A percentile compares a stretch with the other conserved stretches of the same genome.
Conservation (phyloP, 2,797 vertebrate genomes). For the Cryptoprocta ferox region DNA sequence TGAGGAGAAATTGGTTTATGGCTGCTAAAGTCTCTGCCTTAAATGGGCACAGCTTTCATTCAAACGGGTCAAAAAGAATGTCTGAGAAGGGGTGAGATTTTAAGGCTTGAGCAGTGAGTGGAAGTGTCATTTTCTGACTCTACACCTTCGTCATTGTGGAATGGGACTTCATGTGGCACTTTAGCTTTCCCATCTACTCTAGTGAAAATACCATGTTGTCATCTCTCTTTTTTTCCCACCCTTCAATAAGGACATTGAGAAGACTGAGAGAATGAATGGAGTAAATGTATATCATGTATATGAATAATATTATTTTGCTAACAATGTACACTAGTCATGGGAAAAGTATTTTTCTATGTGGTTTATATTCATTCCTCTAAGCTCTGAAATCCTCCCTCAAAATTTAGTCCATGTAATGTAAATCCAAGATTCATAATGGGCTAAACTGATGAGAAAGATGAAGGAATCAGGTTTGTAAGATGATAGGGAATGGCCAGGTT, state of each 20-base stretch:
- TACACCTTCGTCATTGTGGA: conserved; percentile 32
- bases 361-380: conserved; percentile 37
- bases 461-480: background rate
- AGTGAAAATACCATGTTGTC: background rate
- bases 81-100: background rate
- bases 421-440: conserved; percentile 5
- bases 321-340: background rate
- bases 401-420: background rate
- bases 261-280: background rate
- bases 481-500: background rate
- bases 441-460: background rate
- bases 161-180: background rate
- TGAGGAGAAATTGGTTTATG: background rate
- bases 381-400: background rate
- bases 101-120: background rate
- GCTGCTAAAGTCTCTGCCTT: background rate
- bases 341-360: background rate
- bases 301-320: background rate
- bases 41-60: background rate
- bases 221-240: background rate
- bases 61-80: background rate
- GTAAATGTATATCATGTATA: background rate
- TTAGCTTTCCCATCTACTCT: background rate
- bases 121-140: background rate
- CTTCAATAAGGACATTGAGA: background rate